Evolutionary conservation across 2,797 vertebrate genomes (phyloP), one percentile per base, ranked within the genome.

Genomic region (Chelon auratus): DNA sequence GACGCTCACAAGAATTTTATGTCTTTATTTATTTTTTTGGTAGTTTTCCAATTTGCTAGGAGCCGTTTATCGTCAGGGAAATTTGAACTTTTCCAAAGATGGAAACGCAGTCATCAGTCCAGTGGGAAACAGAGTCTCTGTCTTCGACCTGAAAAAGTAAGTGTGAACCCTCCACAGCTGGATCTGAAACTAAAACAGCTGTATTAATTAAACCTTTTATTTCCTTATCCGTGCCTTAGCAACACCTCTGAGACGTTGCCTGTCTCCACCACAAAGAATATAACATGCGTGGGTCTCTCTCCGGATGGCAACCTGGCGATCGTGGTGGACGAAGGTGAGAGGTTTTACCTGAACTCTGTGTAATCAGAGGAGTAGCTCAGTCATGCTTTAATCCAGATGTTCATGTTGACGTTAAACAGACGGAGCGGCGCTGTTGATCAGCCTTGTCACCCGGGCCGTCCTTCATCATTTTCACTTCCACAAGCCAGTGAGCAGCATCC

Each of bases 141-240:
- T 97, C 20, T 99, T 99, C 68, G 96, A 99, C 80, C 87, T 99
- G 37, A 99, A 97, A 76, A 97, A 97, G 98, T 98, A 78, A 95
- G 81, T 65, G 24, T 26, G 1, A 26, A 4, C 24, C 1, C 24
- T 26, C 3, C 3, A 26, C 24, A 26, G 0, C 24, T 26, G 24
- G 24, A 26, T 26, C 24, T 26, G 24, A 26, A 26, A 3, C 24
- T 26, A 42, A 42, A 42, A 42, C 14, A 43, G 42, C 42, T 15
- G 13, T 6, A 17, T 17, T 43, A 43, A 17, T 43, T 0, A 17
- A 14, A 17, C 42, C 42, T 43, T 12, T 12, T 33, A 3, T 56
- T 4, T 50, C 2, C 22, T 17, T 43, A n/a, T 37, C 30, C 54
- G 12, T 66, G n/a, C 36, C 70, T 7, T 51, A 99, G 98, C 90